Conservation (phyloP, 2,113 vertebrate genomes). For the Mola mola region DNA sequence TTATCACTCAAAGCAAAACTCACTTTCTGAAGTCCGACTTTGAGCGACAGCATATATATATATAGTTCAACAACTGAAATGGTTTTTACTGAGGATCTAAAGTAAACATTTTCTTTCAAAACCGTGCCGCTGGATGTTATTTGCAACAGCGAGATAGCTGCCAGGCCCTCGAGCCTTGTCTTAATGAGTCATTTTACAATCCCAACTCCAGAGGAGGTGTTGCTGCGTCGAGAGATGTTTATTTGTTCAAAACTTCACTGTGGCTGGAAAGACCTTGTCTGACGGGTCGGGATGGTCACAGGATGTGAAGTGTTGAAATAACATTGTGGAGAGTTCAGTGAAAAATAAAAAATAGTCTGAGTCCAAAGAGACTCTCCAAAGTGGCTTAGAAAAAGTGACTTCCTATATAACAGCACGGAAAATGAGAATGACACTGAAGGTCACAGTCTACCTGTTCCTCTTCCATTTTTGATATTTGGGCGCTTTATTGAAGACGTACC, state of each 20-base stretch:
- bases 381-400: slow-evolving; percentile 60
- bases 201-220: not conserved
- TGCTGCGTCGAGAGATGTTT: slow-evolving; percentile 37
- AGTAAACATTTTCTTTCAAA: not conserved
- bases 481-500: not conserved
- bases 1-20: slow-evolving; percentile 38
- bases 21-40: slow-evolving; percentile 39
- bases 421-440: slow-evolving; percentile 38
- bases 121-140: not conserved
- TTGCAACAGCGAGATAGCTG: too few relatives aligned
- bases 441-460: slow-evolving; percentile 21
- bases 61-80: not conserved
- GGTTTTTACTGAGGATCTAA: not conserved
- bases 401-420: slow-evolving; percentile 24
- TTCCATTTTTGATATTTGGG: slow-evolving; percentile 7
- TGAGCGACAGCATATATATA: slow-evolving; percentile 12
- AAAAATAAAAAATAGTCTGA: slow-evolving; percentile 35
- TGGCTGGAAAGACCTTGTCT: slow-evolving; percentile 51
- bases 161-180: too few relatives aligned
- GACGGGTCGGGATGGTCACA: slow-evolving; percentile 56
- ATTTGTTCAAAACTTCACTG: slow-evolving; percentile 34
- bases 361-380: slow-evolving; percentile 50
- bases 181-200: slow-evolving; percentile 26
- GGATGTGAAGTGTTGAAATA: slow-evolving; percentile 63
- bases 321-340: slow-evolving; percentile 53